Evolutionary conservation across 23 tunicate species (phyloP), one percentile per base, ranked within the genome.

Genomic region (Diplosoma virens): DNA sequence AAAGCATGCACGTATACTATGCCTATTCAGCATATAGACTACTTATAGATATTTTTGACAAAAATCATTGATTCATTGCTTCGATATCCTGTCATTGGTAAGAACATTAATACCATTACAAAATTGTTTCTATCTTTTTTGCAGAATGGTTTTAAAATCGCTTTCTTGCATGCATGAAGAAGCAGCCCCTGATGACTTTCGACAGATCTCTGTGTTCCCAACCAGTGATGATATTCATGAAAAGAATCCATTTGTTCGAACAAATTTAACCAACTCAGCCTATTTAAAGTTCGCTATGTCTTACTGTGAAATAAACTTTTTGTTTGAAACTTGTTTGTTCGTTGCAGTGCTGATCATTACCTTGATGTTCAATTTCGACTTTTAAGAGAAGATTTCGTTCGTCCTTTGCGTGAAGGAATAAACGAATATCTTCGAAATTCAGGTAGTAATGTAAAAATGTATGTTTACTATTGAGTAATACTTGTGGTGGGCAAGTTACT

Each of bases 351-450:
- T 21, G 86, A 87, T 21, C 93, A 87, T 33, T 87, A 87, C 33
- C 58, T 87, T 82, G 93, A 87, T 73, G 93, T 86, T 14, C 93
- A 86, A 14, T 86, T 66, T 68, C 81, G 93, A 3, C 47, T 86
- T 17, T 52, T 86, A 27, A 50, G 93, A 33, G 93, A 86, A 74
- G 93, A 86, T 79, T 86, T 79, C 52, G 69, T 86, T 33, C 47
- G 84, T 11, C 93, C 93, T 3, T 48, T 86, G 32, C 52, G 93
- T 5, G 85, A 86, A 26, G 93, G 93, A 2, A 86, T 86, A 29
- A 58, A 56, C 2, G 69, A 86, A 30, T 70, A 37, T 33, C 17
- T 72, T 32, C n/a, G n/a, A n/a, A 47, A 26, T 33, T 32, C 72
- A 30, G 73, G 82, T 83, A 74, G 25, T 32, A 32, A 36, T 3